These are phyloP conservation scores for Acromyrmex heyeri DNA, from an alignment of 1,140 invertebrate species.

Conservation along the genomic window DNA sequence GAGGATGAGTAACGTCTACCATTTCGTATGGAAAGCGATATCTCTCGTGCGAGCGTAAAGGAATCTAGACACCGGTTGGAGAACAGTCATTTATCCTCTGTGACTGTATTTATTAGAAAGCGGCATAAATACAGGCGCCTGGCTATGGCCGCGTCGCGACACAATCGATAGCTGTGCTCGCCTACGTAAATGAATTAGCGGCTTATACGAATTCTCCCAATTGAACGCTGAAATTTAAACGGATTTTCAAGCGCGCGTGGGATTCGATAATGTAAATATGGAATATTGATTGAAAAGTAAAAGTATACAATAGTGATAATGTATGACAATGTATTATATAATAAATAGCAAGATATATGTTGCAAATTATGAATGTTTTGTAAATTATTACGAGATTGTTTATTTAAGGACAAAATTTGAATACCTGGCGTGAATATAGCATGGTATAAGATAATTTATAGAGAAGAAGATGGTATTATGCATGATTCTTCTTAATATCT, in stretches of 20 bases:
- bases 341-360: background rate
- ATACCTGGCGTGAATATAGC: background rate
- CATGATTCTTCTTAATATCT: too few relatives aligned
- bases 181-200: constrained; percentile 41
- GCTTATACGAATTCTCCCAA: constrained; percentile 22
- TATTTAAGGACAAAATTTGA: background rate
- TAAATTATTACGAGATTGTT: background rate
- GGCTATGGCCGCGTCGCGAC: constrained; percentile 15
- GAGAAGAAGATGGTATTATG: too few relatives aligned
- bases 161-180: constrained; percentile 6
- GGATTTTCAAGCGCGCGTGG: background rate
- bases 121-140: constrained; percentile 30
- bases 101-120: constrained; percentile 32
- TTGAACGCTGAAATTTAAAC: constrained; percentile 28
- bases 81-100: constrained; percentile 45
- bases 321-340: background rate
- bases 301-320: background rate
- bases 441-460: background rate
- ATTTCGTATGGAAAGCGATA: constrained; percentile 77
- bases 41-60: constrained; percentile 43
- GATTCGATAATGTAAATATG: background rate
- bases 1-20: constrained; percentile 75
- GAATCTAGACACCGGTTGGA: constrained; percentile 26
- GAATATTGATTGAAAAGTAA: constrained; percentile 1
- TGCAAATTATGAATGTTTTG: background rate